Base-by-base conservation (phyloP, 2,113 vertebrate genomes). In the Mormyrus lacerda region DNA sequence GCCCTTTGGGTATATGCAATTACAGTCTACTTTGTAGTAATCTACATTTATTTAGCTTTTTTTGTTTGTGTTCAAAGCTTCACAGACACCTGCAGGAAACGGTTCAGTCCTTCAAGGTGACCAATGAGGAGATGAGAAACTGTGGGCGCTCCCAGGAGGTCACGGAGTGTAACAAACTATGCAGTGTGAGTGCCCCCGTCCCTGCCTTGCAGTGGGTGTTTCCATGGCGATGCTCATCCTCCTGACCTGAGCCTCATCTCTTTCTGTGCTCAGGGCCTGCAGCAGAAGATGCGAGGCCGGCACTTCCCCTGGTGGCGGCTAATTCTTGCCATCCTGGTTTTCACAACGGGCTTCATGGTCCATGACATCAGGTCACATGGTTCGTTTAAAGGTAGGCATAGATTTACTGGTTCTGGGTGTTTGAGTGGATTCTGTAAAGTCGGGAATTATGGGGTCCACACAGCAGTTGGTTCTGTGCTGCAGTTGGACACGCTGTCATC, bases 41-140 rank as follows among this genome's bases (percentile, higher is more conserved):
- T 84, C 19, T 11, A 47, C 24, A 3, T 24, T 10, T 3, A 15
- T 55, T 83, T 13, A 7, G 31, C 31, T 0, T 13, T 42, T 88
- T 24, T 84, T 9, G 3, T 19, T n/a, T 85, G 10, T 76, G 1
- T 90, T 8, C 90, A 85, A 8, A 99, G 98, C 93, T 97, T n/a
- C 94, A 92, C 3, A 97, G 95, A 89, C 96, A 96, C 3, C 95
- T 99, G 58, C 96, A 96, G 93, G 97, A 99, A 92, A 99, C 97
- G 0, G 94, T 98, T 88, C 96, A 95, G 91, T 98, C 97, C 0
- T 98, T 99, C 94, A 94, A 91, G 91, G 96, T 98, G 44, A 97
- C 97, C 1, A 99, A 98, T 0, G 97, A 98, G n/a, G 97, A 98
- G 91, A 96, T 99, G 91, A 94, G 89, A 0, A 91, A 91, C 3